Conservation (phyloP, 2,888 invertebrate species). For the Maniola hyperantus region DNA sequence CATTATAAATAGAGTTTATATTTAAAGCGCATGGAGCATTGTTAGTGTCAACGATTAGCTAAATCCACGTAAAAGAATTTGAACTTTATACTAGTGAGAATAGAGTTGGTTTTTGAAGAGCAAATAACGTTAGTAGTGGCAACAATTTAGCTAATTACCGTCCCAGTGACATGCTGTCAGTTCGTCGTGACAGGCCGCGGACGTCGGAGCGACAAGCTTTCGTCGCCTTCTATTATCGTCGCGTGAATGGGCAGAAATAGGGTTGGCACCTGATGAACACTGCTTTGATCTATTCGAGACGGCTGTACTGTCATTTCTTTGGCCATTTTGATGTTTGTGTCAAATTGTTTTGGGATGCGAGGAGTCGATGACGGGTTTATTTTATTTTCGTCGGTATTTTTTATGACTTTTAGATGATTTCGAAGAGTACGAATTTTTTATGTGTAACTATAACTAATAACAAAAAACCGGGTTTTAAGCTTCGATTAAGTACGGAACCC, state of each 20-base stretch:
- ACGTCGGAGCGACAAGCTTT: conserved; percentile 62
- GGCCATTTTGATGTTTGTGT: conserved; percentile 20
- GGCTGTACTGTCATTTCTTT: conserved; percentile 28
- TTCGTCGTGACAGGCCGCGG: conserved; percentile 55
- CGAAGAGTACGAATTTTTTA: too few species aligned
- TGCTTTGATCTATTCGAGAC: conserved; percentile 39
- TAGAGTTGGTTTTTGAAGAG: conserved; percentile 27
- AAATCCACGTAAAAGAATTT: conserved; percentile 4
- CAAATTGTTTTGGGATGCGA: conserved; percentile 24
- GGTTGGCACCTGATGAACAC: conserved; percentile 37
- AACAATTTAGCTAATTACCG: conserved; percentile 72
- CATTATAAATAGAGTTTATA: conserved; percentile 23
- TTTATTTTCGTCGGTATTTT: too few species aligned
- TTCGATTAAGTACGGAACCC: too few species aligned
- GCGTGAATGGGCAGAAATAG: conserved; percentile 47
- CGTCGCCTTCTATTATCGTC: conserved; percentile 60
- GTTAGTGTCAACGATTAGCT: background rate
- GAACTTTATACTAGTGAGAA: conserved; percentile 2
- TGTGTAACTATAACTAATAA: too few species aligned
- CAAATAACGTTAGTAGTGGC: conserved; percentile 34
- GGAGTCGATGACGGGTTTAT: background rate
- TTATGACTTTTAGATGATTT: too few species aligned
- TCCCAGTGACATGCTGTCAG: conserved; percentile 54
- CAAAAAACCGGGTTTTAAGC: too few species aligned
- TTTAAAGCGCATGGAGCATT: conserved; percentile 8